A percentile compares a stretch with the other conserved stretches of the same genome.
Conservation (phyloP, 37 sponge, comb jelly and placozoan species). For the Beroe forskalii region DNA sequence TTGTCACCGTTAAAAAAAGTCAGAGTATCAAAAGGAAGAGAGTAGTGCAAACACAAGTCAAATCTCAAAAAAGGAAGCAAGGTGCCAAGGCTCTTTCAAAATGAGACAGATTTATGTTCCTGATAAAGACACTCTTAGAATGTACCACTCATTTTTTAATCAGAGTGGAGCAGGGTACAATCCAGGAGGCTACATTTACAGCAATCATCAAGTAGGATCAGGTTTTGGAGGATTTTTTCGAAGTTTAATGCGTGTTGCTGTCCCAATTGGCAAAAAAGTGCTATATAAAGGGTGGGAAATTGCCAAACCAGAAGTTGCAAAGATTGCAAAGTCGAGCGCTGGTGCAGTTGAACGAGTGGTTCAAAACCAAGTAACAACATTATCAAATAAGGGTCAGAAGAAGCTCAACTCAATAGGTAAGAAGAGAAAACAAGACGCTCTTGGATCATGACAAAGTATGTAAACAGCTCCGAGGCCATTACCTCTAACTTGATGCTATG, state of each 20-base stretch:
- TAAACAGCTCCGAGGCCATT: constrained; percentile 29
- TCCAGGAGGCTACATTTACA: constrained; percentile 26
- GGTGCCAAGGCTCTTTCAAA: background rate
- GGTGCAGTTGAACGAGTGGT: background rate
- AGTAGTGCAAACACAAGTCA: background rate
- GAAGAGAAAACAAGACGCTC: constrained; percentile 8
- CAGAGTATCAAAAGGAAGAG: background rate
- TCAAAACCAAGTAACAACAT: background rate
- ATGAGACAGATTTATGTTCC: constrained; percentile 36
- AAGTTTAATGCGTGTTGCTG: background rate
- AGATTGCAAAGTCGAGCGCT: constrained; percentile 15
- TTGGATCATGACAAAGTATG: constrained; percentile 59
- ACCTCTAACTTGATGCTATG: constrained; percentile 16
- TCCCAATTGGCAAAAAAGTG: constrained; percentile 51
- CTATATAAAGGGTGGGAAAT: constrained; percentile 61
- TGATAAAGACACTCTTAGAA: background rate
- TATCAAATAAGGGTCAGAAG: background rate
- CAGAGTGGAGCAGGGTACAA: constrained; percentile 31
- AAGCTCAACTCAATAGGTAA: constrained; percentile 7
- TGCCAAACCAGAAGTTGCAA: constrained; percentile 49
- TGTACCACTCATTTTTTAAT: constrained; percentile 25
- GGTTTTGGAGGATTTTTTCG: constrained; percentile 42
- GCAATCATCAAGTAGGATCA: constrained; percentile 40
- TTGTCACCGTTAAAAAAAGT: background rate
- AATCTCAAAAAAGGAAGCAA: constrained; percentile 12